A percentile compares a stretch with the other conserved stretches of the same genome.
phyloP scores from a whole-genome alignment of 1,140 invertebrate genomes.

The Conus ventricosus region DNA sequence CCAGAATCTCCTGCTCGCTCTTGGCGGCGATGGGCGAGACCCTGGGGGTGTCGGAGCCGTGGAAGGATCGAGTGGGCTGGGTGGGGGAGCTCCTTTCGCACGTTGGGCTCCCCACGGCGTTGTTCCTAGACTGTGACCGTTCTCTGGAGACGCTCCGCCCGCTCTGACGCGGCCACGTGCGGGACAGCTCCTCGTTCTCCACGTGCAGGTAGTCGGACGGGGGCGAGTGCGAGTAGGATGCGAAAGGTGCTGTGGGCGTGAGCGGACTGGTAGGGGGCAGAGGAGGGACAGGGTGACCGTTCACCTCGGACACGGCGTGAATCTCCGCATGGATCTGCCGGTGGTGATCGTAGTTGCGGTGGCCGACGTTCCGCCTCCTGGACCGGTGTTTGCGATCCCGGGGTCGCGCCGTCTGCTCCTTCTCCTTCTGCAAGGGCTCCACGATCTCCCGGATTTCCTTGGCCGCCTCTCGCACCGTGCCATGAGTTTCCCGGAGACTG shows the following conservation, averaged over 20 bases:
- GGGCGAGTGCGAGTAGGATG: not conserved
- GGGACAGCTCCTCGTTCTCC: constrained; percentile 22
- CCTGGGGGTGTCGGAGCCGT: not conserved
- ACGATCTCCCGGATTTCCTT: constrained; percentile 29
- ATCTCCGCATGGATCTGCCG: constrained; percentile 23
- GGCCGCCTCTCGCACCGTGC: constrained; percentile 28
- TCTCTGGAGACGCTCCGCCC: constrained; percentile 29
- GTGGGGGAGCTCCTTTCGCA: not conserved
- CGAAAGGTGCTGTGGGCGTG: not conserved
- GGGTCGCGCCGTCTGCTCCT: not conserved
- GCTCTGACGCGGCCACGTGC: constrained; percentile 15
- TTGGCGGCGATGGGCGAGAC: not conserved
- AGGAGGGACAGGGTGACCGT: constrained; percentile 20
- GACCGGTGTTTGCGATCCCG: too few species aligned
- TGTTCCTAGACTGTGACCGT: not conserved
- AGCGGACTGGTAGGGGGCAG: constrained; percentile 24
- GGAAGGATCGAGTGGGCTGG: not conserved
- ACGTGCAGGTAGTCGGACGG: not conserved
- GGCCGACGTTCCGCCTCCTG: not conserved
- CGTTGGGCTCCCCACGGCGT: not conserved
- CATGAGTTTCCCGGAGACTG: constrained; percentile 25
- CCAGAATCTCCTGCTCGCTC: constrained; percentile 29
- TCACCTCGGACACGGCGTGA: constrained; percentile 20
- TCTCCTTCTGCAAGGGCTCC: not conserved
- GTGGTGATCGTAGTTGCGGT: not conserved